Conservation (phyloP, 2,113 vertebrate species). For the Synodontis membranacea region DNA sequence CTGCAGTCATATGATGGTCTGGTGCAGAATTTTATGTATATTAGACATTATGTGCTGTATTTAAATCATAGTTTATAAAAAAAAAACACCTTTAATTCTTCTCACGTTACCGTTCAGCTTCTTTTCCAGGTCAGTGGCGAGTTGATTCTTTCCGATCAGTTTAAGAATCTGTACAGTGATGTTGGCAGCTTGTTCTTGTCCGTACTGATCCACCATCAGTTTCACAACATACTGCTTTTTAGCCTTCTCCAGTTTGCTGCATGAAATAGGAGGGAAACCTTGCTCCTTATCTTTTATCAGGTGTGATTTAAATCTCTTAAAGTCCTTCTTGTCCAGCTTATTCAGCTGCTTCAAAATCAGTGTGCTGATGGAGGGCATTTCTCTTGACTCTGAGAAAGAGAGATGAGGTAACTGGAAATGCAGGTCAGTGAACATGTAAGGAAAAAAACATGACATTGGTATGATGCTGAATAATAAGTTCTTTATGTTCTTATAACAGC, state of each 20-base stretch:
- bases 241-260: conserved; percentile 4
- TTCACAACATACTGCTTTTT: neutral
- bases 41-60: neutral
- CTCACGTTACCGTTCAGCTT: conserved; percentile 2
- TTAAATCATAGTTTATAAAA: neutral
- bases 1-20: neutral
- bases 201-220: conserved; percentile 16
- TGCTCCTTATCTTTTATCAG: too few relatives aligned
- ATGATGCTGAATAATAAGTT: too few relatives aligned
- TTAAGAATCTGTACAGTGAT: neutral
- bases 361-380: too few relatives aligned
- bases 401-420: too few relatives aligned
- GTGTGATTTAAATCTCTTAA: too few relatives aligned
- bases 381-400: too few relatives aligned
- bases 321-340: too few relatives aligned
- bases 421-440: too few relatives aligned
- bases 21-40: neutral
- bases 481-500: too few relatives aligned
- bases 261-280: too few relatives aligned
- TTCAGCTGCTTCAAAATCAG: too few relatives aligned
- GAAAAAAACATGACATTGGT: too few relatives aligned
- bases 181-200: neutral
- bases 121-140: neutral
- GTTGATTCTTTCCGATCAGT: neutral
- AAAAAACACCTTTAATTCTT: neutral